These are phyloP conservation scores for Sitodiplosis mosellana DNA, from an alignment of 1,140 invertebrate genomes.

Conservation along the genomic window DNA sequence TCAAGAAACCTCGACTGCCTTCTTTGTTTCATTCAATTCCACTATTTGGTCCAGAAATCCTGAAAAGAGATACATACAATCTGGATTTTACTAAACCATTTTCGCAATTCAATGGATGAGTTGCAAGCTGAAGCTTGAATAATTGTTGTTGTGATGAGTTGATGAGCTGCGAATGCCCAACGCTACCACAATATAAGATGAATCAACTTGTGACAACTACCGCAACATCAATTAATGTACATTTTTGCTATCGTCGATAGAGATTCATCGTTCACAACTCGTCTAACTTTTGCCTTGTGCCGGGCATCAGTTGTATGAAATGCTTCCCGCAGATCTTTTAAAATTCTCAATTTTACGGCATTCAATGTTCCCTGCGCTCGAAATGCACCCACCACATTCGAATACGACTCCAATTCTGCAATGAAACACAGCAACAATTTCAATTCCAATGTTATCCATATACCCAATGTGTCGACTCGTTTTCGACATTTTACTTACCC, in stretches of 20 bases:
- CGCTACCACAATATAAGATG: no score
- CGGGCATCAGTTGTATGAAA: conserved; percentile 77
- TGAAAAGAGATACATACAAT: conserved; percentile 24
- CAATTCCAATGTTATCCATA: no score
- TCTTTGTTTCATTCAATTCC: conserved; percentile 71
- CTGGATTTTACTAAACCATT: no score
- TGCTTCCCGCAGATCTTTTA: conserved; percentile 59
- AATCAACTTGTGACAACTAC: no score
- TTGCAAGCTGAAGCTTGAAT: conserved; percentile 5
- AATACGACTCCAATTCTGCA: conserved; percentile 80
- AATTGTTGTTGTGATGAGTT: no score
- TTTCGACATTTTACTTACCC: conserved; percentile 36
- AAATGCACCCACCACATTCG: conserved; percentile 69
- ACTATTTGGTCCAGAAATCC: conserved; percentile 61
- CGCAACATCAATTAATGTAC: no score
- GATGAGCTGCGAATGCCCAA: no score
- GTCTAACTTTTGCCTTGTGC: conserved; percentile 72
- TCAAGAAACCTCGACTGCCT: conserved; percentile 58
- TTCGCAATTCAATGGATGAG: no score
- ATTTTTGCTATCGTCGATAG: conserved; percentile 70
- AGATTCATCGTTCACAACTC: conserved; percentile 80
- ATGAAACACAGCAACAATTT: conserved; percentile 16
- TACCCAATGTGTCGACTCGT: no score
- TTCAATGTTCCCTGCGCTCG: conserved; percentile 77
- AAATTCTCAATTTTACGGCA: conserved; percentile 62